Percentiles rank a stretch among this genome's conserved stretches.
Evolutionary conservation across 2,113 vertebrate species (phyloP).

Genomic region (Psilopogon haemacephalus): DNA sequence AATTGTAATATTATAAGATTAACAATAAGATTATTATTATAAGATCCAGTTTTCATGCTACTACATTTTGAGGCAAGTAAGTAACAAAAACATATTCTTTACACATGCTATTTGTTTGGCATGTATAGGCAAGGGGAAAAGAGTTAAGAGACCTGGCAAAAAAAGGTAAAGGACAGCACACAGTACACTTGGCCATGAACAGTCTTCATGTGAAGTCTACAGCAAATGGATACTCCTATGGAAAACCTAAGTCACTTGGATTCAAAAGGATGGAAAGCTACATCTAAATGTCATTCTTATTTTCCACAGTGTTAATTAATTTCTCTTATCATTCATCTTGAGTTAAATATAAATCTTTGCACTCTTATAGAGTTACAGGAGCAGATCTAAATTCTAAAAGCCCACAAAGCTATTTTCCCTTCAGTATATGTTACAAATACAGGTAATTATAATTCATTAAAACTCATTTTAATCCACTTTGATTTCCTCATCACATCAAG

Average conservation of each 20-base stretch:
- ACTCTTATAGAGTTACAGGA: not conserved
- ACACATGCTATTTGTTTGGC: not conserved
- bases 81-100: not conserved
- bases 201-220: not conserved
- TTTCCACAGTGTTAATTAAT: not conserved
- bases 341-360: conserved; percentile 10
- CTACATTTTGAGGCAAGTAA: not conserved
- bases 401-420: conserved; percentile 27
- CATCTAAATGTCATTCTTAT: not conserved
- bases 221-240: not conserved
- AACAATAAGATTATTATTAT: too few relatives aligned
- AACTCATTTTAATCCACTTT: conserved; percentile 45
- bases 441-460: conserved; percentile 51
- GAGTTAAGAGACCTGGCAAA: not conserved
- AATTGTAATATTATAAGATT: too few relatives aligned
- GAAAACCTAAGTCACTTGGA: not conserved
- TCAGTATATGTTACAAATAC: conserved; percentile 30
- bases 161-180: not conserved
- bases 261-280: not conserved
- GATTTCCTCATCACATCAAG: conserved; percentile 34
- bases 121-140: not conserved
- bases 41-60: not conserved
- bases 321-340: not conserved
- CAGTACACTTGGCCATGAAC: not conserved
- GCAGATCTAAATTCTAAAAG: not conserved